These are phyloP conservation scores for Pachycephus smyrnensis DNA, from an alignment of 2,888 invertebrate species.

Conservation along the genomic window DNA sequence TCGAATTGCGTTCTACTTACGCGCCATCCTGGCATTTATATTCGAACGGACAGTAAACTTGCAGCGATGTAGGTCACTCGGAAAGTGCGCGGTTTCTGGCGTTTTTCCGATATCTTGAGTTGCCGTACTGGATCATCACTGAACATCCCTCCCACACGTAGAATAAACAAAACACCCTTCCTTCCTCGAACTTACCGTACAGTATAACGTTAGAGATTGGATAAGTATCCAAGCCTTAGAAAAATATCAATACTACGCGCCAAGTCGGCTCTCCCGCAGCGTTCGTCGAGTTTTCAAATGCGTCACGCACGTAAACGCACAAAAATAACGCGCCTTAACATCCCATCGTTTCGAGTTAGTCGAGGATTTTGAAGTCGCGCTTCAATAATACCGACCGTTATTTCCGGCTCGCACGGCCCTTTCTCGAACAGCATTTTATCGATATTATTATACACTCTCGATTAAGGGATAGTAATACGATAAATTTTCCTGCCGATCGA, in stretches of 20 bases:
- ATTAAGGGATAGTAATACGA: not conserved
- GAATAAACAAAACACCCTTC: conserved; percentile 38
- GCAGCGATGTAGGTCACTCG: conserved; percentile 39
- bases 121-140: conserved; percentile 28
- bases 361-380: conserved; percentile 17
- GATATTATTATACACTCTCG: not conserved
- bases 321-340: not conserved
- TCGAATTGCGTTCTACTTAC: not conserved
- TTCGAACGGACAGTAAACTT: not conserved
- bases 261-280: not conserved
- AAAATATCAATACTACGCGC: not conserved
- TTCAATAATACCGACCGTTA: not conserved
- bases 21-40: not conserved
- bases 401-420: not conserved
- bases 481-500: not conserved
- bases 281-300: not conserved
- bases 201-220: not conserved
- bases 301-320: not conserved
- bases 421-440: not conserved
- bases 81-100: conserved; percentile 42
- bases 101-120: conserved; percentile 27
- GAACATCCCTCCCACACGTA: conserved; percentile 42
- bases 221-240: not conserved
- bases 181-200: conserved; percentile 9
- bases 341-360: conserved; percentile 6